Evolutionary conservation across 2,113 vertebrate genomes (phyloP).

Genomic region (Gracilinanus agilis): DNA sequence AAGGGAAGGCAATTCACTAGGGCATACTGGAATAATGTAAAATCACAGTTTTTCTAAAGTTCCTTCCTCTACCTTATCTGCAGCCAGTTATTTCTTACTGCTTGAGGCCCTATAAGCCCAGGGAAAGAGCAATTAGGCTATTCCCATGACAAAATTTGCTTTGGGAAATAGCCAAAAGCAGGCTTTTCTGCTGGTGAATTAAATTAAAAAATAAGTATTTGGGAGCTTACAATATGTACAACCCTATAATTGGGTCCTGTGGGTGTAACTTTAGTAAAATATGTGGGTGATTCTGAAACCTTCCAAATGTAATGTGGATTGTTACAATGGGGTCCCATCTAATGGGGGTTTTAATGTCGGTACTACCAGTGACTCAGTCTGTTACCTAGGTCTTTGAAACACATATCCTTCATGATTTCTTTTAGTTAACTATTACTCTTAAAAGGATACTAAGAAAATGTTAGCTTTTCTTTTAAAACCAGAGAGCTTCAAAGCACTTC

Average conservation of each 20-base stretch:
- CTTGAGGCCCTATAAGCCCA: background rate
- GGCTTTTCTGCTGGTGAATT: background rate
- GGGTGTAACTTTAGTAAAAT: background rate
- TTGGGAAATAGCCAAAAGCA: background rate
- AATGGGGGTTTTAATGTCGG: background rate
- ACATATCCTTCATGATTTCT: background rate
- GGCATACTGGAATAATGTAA: background rate
- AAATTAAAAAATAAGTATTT: background rate
- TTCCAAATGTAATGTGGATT: background rate
- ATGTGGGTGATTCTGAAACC: background rate
- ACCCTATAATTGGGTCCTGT: background rate
- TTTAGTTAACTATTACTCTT: background rate
- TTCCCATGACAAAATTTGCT: background rate
- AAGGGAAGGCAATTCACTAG: background rate
- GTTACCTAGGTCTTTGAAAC: background rate
- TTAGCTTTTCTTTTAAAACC: background rate
- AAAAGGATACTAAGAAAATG: background rate
- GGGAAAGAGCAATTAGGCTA: background rate
- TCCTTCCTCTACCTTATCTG: background rate
- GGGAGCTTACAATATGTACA: background rate
- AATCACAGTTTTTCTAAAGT: background rate
- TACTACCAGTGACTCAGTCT: background rate
- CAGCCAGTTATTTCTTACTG: background rate
- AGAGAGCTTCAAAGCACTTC: background rate
- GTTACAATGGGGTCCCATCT: background rate